These are phyloP conservation scores for Argynnis bischoffii DNA, from an alignment of 2,888 invertebrate species.

Conservation along the genomic window DNA sequence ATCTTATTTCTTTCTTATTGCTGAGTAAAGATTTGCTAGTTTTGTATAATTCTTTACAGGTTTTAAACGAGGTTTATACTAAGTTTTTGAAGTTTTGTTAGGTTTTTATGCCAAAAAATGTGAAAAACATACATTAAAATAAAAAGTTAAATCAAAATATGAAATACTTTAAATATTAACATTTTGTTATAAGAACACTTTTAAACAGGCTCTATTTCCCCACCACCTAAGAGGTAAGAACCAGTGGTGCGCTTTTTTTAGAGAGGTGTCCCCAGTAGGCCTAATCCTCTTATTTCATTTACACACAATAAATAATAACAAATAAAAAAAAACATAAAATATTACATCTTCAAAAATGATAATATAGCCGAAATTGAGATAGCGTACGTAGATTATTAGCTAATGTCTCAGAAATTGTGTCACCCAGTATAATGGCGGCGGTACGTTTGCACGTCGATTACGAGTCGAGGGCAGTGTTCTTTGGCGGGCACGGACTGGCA, in stretches of 20 bases:
- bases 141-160: neutral
- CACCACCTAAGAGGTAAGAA: slow-evolving; percentile 79
- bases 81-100: too few species aligned
- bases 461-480: slow-evolving; percentile 67
- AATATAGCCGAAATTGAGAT: slow-evolving; percentile 57
- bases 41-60: too few species aligned
- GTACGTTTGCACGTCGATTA: slow-evolving; percentile 67
- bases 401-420: slow-evolving; percentile 78
- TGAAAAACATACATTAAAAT: neutral
- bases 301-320: slow-evolving; percentile 30
- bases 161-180: neutral
- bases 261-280: slow-evolving; percentile 80
- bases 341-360: slow-evolving; percentile 39
- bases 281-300: slow-evolving; percentile 64
- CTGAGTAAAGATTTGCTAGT: too few species aligned
- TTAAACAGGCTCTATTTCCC: slow-evolving; percentile 66
- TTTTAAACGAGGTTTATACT: too few species aligned
- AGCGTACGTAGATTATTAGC: slow-evolving; percentile 61
- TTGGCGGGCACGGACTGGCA: slow-evolving; percentile 52
- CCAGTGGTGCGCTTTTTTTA: slow-evolving; percentile 77
- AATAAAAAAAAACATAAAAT: slow-evolving; percentile 21
- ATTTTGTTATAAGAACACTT: neutral
- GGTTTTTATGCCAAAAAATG: too few species aligned
- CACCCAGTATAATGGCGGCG: slow-evolving; percentile 74
- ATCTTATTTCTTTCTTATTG: too few species aligned